Evolutionary conservation across 2,888 invertebrate species (phyloP), one percentile per base, ranked within the genome.

Genomic region (Odontocolon sp.): DNA sequence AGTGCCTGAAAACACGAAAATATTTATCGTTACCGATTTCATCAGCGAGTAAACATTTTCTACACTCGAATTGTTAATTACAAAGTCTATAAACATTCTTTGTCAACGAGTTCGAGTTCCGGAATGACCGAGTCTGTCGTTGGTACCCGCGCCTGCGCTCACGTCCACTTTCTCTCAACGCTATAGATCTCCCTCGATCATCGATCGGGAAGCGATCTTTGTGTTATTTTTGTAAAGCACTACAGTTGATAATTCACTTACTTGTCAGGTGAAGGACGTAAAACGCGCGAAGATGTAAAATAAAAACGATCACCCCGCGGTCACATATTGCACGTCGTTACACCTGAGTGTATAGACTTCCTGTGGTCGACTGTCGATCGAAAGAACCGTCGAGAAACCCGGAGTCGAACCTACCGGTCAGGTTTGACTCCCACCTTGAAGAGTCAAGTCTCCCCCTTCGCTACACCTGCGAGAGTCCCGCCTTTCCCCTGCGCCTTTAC

Each of bases 321-420:
- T 77, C 77, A 77, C 77, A 72, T 77, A 61, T 54, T 36, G 33
- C 14, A 23, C 14, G 16, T n/a, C 21, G 21, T 56, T 70, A 70
- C 78, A 81, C 79, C 80, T 67, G 78, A 59, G 68, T 81, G 52
- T 80, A 81, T 77, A 74, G 86, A 85, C 80, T 84, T 85, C 78
- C 83, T 82, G 82, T 81, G 83, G 77, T 75, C 79, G 82, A 88
- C 88, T 87, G 88, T 82, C 84, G 86, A 85, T 84, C 81, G 81
- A 54, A 52, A 47, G 59, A 79, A 63, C 31, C 78, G 79, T 45
- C 61, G 66, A 50, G 69, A 67, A 52, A 80, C 78, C 78, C 75
- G 38, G 70, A 71, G 71, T 67, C 71, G 72, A 67, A 77, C 54
- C 77, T 78, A 80, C 81, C 81, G 79, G 81, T 84, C 84, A 83